Percentiles rank a stretch among this genome's conserved stretches.
Evolutionary conservation across 2,113 vertebrate genomes (phyloP).

Genomic region (Colistium nudipinnis): DNA sequence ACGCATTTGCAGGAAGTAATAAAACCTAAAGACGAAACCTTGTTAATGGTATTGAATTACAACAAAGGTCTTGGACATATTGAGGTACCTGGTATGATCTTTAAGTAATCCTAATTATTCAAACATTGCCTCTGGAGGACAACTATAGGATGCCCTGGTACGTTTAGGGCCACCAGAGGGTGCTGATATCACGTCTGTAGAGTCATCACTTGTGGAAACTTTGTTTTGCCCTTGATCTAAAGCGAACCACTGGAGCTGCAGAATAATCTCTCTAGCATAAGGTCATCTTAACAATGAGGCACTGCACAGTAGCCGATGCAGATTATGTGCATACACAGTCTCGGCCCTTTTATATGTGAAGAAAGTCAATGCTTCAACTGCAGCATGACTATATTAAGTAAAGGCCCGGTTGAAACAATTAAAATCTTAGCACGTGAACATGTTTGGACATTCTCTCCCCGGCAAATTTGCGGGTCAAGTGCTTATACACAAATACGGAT

Average conservation of each 20-base stretch:
- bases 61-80: too few species aligned
- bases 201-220: not conserved
- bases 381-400: too few species aligned
- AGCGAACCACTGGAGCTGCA: not conserved
- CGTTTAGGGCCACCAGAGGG: slow-evolving; percentile 45
- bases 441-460: too few species aligned
- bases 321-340: not conserved
- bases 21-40: slow-evolving; percentile 32
- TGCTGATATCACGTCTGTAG: not conserved
- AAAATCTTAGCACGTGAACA: too few species aligned
- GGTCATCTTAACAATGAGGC: not conserved
- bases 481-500: too few species aligned
- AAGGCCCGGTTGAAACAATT: too few species aligned
- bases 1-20: slow-evolving; percentile 52
- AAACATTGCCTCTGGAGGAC: too few species aligned
- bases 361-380: too few species aligned
- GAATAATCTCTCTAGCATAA: not conserved
- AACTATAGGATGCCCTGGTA: not conserved
- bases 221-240: not conserved
- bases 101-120: too few species aligned
- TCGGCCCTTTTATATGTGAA: not conserved
- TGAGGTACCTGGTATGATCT: too few species aligned
- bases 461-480: too few species aligned
- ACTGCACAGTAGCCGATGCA: not conserved
- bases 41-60: slow-evolving; percentile 15